A percentile compares a stretch with the other conserved stretches of the same genome.
phyloP scores from a whole-genome alignment of 2,113 vertebrate species.

The Willisornis vidua region DNA sequence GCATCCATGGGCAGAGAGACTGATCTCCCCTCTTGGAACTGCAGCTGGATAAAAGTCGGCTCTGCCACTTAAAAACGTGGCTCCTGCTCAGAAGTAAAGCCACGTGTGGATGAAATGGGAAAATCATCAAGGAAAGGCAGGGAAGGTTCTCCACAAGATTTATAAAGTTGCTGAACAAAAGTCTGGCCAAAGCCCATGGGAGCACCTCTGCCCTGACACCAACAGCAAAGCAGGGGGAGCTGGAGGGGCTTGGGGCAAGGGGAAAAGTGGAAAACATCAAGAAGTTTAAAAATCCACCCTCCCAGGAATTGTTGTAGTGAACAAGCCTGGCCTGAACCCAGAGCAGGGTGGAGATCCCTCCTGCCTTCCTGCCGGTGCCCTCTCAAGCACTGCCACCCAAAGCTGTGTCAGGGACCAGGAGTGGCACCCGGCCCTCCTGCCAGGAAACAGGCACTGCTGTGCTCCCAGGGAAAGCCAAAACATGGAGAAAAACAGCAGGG shows the following conservation, averaged over 20 bases:
- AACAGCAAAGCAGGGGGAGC: accelerated
- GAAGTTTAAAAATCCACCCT: background rate
- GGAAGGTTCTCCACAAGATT: background rate
- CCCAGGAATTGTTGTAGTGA: background rate
- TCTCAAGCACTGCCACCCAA: accelerated
- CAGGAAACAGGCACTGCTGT: background rate
- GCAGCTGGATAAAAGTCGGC: background rate
- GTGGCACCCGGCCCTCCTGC: accelerated
- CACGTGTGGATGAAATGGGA: accelerated
- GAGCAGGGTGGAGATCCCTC: background rate
- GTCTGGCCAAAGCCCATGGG: accelerated
- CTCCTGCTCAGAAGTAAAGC: background rate
- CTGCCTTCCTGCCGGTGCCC: background rate
- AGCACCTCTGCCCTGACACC: background rate
- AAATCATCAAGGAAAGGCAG: background rate
- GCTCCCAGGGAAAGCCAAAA: background rate
- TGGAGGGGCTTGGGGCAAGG: background rate
- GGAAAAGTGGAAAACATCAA: background rate
- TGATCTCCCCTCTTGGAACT: background rate
- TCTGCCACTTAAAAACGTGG: background rate
- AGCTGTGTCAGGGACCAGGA: accelerated
- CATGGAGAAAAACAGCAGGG: accelerated
- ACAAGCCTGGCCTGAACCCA: background rate
- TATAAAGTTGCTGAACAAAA: background rate
- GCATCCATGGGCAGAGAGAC: background rate